These are phyloP conservation scores for Beris morrisii DNA, from an alignment of 2,888 invertebrate species.

Conservation along the genomic window DNA sequence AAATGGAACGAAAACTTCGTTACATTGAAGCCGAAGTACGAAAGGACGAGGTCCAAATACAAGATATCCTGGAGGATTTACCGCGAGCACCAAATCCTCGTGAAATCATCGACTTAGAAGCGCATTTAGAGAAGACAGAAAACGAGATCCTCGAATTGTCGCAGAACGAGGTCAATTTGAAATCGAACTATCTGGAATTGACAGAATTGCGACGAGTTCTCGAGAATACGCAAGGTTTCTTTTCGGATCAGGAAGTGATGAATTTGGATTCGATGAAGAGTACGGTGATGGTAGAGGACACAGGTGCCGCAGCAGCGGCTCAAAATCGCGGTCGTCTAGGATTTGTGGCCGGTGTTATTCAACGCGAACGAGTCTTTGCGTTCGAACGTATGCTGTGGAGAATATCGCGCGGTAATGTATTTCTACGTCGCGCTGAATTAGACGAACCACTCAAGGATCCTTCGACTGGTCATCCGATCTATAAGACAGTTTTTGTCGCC, in stretches of 20 bases:
- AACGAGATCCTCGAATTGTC: slow-evolving; percentile 92
- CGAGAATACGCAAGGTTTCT: slow-evolving; percentile 76
- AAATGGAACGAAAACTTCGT: slow-evolving; percentile 78
- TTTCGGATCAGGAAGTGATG: slow-evolving; percentile 50
- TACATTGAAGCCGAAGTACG: slow-evolving; percentile 78
- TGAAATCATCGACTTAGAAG: slow-evolving; percentile 77
- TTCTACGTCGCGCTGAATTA: slow-evolving; percentile 77
- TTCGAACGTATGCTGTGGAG: slow-evolving; percentile 89
- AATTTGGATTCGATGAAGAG: slow-evolving; percentile 59
- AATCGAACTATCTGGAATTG: slow-evolving; percentile 88
- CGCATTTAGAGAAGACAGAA: slow-evolving; percentile 93
- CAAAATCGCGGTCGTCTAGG: slow-evolving; percentile 57
- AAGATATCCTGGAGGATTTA: slow-evolving; percentile 62
- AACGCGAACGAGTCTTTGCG: slow-evolving; percentile 75
- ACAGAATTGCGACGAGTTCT: slow-evolving; percentile 89
- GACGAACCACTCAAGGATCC: slow-evolving; percentile 74
- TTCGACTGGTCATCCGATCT: slow-evolving; percentile 66
- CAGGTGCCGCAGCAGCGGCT: slow-evolving; percentile 38
- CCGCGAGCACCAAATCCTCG: slow-evolving; percentile 74
- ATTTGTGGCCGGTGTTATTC: slow-evolving; percentile 85
- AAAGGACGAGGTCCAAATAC: slow-evolving; percentile 72
- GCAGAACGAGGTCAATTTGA: slow-evolving; percentile 87
- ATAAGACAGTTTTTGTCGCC: slow-evolving; percentile 80
- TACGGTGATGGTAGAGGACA: slow-evolving; percentile 71
- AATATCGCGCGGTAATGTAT: slow-evolving; percentile 84